Conservation (phyloP, 2,113 vertebrate species). For the Macaca mulatta region DNA sequence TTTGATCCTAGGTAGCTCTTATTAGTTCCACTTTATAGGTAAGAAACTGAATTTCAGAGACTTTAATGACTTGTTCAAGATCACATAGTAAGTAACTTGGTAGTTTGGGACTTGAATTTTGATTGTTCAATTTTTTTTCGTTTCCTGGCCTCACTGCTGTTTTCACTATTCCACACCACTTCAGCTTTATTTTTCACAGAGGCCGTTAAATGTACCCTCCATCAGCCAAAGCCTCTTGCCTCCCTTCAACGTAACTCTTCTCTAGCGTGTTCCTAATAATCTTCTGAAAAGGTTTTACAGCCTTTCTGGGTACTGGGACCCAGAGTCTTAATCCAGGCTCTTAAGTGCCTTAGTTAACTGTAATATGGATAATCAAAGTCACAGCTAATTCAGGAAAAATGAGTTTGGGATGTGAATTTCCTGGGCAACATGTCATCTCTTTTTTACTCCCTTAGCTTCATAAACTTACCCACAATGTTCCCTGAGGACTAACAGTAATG, state of each 20-base stretch:
- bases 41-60: slow-evolving; percentile 15
- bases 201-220: slow-evolving; percentile 46
- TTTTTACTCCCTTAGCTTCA: slow-evolving; percentile 58
- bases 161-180: slow-evolving; percentile 49
- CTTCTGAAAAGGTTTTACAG: slow-evolving; percentile 62
- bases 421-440: slow-evolving; percentile 59
- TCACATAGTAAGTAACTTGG: slow-evolving; percentile 39
- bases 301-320: slow-evolving; percentile 48
- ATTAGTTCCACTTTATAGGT: slow-evolving; percentile 16
- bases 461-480: slow-evolving; percentile 65
- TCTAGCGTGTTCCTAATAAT: slow-evolving; percentile 62
- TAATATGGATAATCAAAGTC: slow-evolving; percentile 76
- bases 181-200: slow-evolving; percentile 60
- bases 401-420: slow-evolving; percentile 63
- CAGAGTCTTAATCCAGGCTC: slow-evolving; percentile 59
- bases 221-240: slow-evolving; percentile 59
- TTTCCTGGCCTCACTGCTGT: slow-evolving; percentile 22
- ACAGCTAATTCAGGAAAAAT: slow-evolving; percentile 68
- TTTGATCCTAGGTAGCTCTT: background rate
- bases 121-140: slow-evolving; percentile 25
- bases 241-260: slow-evolving; percentile 61
- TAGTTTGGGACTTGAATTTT: slow-evolving; percentile 46
- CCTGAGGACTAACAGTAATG: slow-evolving; percentile 43
- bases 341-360: slow-evolving; percentile 72
- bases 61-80: slow-evolving; percentile 43